Evolutionary conservation across 2,797 vertebrate species (phyloP).

Genomic region (Poeciliopsis presidionis): DNA sequence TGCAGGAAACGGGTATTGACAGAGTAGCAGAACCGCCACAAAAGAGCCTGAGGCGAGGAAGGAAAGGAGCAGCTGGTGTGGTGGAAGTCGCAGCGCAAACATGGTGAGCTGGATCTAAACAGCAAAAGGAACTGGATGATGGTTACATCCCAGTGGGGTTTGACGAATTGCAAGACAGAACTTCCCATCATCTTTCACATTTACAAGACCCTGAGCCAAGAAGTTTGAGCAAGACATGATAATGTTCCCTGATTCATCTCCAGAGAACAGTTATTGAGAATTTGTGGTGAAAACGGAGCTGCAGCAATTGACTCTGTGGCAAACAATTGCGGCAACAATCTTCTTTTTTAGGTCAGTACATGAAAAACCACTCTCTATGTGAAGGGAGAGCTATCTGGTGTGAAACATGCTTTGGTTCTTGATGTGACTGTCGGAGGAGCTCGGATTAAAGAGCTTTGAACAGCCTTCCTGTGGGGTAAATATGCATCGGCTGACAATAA

Average conservation of each 20-base stretch:
- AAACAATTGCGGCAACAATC: constrained; percentile 61
- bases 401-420: constrained; percentile 56
- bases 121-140: constrained; percentile 30
- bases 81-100: constrained; percentile 55
- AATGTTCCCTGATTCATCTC: constrained; percentile 43
- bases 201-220: constrained; percentile 17
- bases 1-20: constrained; percentile 56
- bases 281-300: constrained; percentile 39
- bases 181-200: constrained; percentile 33
- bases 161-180: constrained; percentile 37
- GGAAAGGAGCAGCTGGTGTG: constrained; percentile 54
- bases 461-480: constrained; percentile 45
- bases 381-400: constrained; percentile 37
- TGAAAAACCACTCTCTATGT: constrained; percentile 38
- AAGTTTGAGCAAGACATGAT: constrained; percentile 22
- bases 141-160: constrained; percentile 28
- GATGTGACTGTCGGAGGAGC: constrained; percentile 49
- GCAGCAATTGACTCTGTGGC: constrained; percentile 44
- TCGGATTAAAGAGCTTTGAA: constrained; percentile 59
- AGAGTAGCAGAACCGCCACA: constrained; percentile 50
- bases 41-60: constrained; percentile 48
- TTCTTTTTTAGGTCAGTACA: constrained; percentile 47
- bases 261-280: constrained; percentile 26
- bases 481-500: constrained; percentile 50
- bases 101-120: constrained; percentile 52